Conservation (phyloP, 2,888 invertebrate species). For the Heliconius sara region DNA sequence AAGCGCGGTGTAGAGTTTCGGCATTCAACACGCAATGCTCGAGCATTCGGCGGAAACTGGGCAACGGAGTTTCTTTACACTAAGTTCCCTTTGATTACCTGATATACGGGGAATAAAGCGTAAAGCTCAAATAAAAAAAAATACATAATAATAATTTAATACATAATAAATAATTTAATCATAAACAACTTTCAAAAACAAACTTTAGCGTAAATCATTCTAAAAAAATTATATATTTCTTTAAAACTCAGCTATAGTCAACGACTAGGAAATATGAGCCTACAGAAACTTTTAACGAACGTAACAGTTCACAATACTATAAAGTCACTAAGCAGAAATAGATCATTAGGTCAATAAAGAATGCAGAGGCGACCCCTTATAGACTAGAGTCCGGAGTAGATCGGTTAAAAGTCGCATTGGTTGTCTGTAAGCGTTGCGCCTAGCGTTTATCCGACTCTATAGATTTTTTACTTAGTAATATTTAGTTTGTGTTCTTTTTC, state of each 20-base stretch:
- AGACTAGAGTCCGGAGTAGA: constrained; percentile 26
- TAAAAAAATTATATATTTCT: constrained; percentile 1
- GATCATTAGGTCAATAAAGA: constrained; percentile 40
- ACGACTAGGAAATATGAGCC: constrained; percentile 8
- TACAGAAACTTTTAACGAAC: constrained; percentile 37
- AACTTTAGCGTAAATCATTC: constrained; percentile 5
- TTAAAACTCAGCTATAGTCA: not conserved
- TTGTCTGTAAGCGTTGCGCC: constrained; percentile 21
- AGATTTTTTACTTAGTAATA: not conserved
- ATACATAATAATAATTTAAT: not conserved
- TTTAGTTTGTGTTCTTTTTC: not conserved
- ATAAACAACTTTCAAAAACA: not conserved
- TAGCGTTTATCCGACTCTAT: constrained; percentile 17
- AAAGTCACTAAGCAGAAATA: constrained; percentile 33
- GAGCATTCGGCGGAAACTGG: too few species aligned
- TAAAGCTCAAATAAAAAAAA: too few species aligned
- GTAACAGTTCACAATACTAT: constrained; percentile 20
- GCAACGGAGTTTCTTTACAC: too few species aligned
- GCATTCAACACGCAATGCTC: too few species aligned
- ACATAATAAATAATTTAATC: not conserved
- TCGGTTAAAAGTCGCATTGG: constrained; percentile 30
- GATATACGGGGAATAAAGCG: too few species aligned
- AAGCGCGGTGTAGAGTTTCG: too few species aligned
- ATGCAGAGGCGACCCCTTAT: constrained; percentile 35
- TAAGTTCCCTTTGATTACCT: too few species aligned